phyloP scores from a whole-genome alignment of 2,797 vertebrate genomes.

The Delichon dasypus region DNA sequence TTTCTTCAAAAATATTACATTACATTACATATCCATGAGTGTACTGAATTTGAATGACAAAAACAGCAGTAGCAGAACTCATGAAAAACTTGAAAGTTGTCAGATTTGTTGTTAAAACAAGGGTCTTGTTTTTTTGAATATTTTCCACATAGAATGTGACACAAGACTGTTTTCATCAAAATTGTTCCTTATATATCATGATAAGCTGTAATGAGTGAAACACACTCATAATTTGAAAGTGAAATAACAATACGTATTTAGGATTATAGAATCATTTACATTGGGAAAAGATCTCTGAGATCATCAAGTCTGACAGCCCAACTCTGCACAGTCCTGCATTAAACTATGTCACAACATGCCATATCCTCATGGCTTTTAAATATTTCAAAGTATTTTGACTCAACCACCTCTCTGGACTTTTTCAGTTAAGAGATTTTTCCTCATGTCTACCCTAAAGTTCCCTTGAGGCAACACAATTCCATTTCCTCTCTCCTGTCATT shows the following conservation, averaged over 20 bases:
- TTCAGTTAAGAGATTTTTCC: background rate
- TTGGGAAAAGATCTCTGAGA: background rate
- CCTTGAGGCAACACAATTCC: background rate
- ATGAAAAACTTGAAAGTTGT: constrained; percentile 11
- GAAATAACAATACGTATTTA: constrained; percentile 77
- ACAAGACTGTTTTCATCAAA: constrained; percentile 71
- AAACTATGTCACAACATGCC: background rate
- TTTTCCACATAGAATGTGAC: constrained; percentile 59
- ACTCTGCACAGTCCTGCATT: background rate
- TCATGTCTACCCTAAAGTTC: background rate
- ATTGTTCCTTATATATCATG: constrained; percentile 79
- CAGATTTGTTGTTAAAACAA: constrained; percentile 58
- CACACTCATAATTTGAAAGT: constrained; percentile 79
- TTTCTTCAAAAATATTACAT: background rate
- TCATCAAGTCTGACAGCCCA: fast-evolving
- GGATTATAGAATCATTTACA: fast-evolving
- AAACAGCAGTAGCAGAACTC: background rate
- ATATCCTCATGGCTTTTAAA: background rate
- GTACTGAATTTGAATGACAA: background rate
- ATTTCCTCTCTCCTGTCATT: background rate
- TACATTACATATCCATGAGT: background rate
- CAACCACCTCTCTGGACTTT: background rate
- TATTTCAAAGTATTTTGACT: background rate
- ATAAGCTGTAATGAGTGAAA: constrained; percentile 75
- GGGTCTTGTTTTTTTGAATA: constrained; percentile 40